phyloP scores from a whole-genome alignment of 2,797 vertebrate genomes.

The Sciurus vulgaris region DNA sequence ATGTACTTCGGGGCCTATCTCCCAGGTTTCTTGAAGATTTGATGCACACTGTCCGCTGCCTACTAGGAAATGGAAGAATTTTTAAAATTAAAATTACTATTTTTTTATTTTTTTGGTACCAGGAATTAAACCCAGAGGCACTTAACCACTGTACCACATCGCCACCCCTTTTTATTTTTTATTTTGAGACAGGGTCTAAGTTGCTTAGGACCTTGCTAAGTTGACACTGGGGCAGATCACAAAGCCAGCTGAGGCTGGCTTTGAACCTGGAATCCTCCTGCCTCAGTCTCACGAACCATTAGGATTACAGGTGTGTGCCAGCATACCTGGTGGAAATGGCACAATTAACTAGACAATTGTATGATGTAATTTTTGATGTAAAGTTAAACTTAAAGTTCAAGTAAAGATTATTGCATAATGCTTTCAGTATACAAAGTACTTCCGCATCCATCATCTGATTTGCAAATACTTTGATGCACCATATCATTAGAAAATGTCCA shows the following conservation, averaged over 20 bases:
- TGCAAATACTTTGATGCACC: background rate
- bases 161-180: too few species aligned
- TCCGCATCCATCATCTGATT: background rate
- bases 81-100: too few species aligned
- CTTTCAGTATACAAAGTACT: background rate
- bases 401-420: background rate
- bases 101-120: too few species aligned
- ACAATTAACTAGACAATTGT: background rate
- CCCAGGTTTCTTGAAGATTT: slow-evolving; percentile 33
- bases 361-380: slow-evolving; percentile 8
- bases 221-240: too few species aligned
- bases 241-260: too few species aligned
- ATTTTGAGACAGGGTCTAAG: too few species aligned
- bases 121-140: too few species aligned
- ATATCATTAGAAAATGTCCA: background rate
- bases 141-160: too few species aligned
- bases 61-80: background rate
- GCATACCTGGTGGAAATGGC: background rate
- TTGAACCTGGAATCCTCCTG: too few species aligned
- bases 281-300: too few species aligned
- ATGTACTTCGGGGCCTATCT: background rate
- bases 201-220: too few species aligned
- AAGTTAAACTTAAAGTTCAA: background rate
- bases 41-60: background rate
- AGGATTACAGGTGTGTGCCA: too few species aligned